Evolutionary conservation across 2,888 invertebrate genomes (phyloP).

Genomic region (Drosophila monieri): DNA sequence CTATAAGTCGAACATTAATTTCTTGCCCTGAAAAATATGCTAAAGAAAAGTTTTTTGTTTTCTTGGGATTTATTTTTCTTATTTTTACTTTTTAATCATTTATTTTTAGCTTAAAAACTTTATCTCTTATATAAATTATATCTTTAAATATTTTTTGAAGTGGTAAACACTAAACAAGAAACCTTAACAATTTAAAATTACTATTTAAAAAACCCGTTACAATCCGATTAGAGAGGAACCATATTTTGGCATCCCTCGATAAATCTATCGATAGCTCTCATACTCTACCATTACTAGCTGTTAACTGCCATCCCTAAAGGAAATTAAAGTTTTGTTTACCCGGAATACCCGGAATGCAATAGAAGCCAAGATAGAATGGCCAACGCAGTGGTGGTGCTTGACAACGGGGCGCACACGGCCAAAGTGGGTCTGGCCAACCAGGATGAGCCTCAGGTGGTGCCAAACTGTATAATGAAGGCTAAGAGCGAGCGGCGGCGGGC

Average conservation of each 20-base stretch:
- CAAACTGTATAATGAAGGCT: constrained; percentile 99
- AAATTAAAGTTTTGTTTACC: background rate
- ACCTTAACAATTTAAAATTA: too few relatives aligned
- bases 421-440: constrained; percentile 92
- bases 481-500: constrained; percentile 97
- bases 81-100: too few relatives aligned
- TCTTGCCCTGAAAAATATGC: background rate
- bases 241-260: too few relatives aligned
- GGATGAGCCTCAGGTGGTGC: constrained; percentile 90
- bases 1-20: background rate
- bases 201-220: too few relatives aligned
- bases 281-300: background rate
- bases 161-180: too few relatives aligned
- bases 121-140: too few relatives aligned
- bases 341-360: constrained; percentile 9
- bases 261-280: too few relatives aligned
- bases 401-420: constrained; percentile 94
- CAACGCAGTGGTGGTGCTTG: constrained; percentile 86
- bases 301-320: background rate
- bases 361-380: constrained; percentile 20
- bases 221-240: too few relatives aligned
- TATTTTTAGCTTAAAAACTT: too few relatives aligned
- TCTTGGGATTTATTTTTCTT: too few relatives aligned
- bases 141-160: too few relatives aligned
- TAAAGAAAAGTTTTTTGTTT: background rate